Conservation (phyloP, 2,113 vertebrate genomes). For the Coreoperca whiteheadi region DNA sequence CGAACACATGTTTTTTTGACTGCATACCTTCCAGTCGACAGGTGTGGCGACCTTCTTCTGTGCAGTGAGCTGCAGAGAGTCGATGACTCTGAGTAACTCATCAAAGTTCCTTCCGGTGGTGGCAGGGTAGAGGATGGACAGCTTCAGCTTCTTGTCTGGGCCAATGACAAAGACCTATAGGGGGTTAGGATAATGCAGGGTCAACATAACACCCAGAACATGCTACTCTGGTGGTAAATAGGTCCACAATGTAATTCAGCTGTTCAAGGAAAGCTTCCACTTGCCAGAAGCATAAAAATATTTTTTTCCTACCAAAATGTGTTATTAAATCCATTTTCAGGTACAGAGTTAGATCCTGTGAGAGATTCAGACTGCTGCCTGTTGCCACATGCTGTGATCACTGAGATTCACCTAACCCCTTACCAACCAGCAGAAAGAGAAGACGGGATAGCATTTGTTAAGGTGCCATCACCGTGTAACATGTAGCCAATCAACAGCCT, state of each 20-base stretch:
- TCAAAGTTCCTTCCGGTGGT: constrained; percentile 97
- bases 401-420: no score
- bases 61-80: constrained; percentile 95
- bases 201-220: neutral
- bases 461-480: neutral
- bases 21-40: constrained; percentile 94
- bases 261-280: neutral
- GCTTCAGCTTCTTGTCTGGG: constrained; percentile 96
- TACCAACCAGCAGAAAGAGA: no score
- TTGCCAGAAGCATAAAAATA: neutral
- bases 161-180: constrained; percentile 94
- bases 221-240: neutral
- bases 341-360: no score
- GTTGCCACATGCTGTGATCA: neutral
- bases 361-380: neutral
- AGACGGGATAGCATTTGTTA: neutral
- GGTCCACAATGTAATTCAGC: neutral
- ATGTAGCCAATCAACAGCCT: neutral
- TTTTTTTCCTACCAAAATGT: neutral
- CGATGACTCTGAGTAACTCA: constrained; percentile 93
- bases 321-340: neutral
- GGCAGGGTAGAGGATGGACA: constrained; percentile 97
- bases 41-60: constrained; percentile 95
- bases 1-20: neutral
- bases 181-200: constrained; percentile 4